Conservation (phyloP, 1,140 invertebrate genomes). For the Dinoponera quadriceps region DNA sequence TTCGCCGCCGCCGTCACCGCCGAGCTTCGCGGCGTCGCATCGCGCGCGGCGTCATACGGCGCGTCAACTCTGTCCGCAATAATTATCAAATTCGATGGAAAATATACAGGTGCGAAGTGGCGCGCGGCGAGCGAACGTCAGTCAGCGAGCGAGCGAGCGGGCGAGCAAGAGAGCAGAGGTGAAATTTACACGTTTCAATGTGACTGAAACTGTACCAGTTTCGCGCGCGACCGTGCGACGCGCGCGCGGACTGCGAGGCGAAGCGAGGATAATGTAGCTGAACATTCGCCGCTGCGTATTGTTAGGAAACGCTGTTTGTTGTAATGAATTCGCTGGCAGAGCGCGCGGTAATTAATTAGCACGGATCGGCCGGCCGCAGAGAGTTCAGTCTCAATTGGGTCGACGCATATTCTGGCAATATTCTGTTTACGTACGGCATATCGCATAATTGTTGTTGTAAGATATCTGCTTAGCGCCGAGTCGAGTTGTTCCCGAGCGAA, state of each 20-base stretch:
- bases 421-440: slow-evolving; percentile 23
- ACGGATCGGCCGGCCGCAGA: slow-evolving; percentile 50
- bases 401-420: slow-evolving; percentile 26
- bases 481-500: not conserved
- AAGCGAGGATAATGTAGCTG: slow-evolving; percentile 59
- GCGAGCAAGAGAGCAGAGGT: not conserved
- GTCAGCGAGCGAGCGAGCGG: not conserved
- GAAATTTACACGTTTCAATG: slow-evolving; percentile 46
- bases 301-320: slow-evolving; percentile 60
- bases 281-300: slow-evolving; percentile 53
- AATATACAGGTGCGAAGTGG: slow-evolving; percentile 26
- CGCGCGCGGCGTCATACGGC: slow-evolving; percentile 19
- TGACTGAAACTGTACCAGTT: slow-evolving; percentile 15
- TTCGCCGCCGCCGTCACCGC: not conserved
- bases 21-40: not conserved
- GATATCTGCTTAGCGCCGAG: slow-evolving; percentile 13
- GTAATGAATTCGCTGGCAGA: slow-evolving; percentile 67
- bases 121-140: not conserved
- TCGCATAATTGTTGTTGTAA: slow-evolving; percentile 15
- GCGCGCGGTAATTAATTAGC: slow-evolving; percentile 67
- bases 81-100: slow-evolving; percentile 55
- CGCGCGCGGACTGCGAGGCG: slow-evolving; percentile 48
- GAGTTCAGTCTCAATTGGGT: slow-evolving; percentile 57
- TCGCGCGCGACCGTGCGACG: slow-evolving; percentile 22
- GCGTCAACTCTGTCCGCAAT: slow-evolving; percentile 22